Conservation (phyloP, 2,888 invertebrate genomes). For the Slavum lentiscoides region DNA sequence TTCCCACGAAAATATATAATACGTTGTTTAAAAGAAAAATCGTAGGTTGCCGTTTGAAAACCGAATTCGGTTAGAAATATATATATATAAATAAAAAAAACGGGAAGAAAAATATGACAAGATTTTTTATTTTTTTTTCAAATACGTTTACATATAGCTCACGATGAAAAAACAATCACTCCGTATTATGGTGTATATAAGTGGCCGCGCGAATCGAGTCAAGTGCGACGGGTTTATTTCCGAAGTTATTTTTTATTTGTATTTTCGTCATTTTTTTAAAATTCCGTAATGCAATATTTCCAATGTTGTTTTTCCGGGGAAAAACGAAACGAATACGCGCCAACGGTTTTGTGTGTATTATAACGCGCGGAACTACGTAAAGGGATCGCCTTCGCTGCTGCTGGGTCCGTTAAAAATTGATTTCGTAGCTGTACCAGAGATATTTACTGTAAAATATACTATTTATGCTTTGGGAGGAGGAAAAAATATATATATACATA, state of each 20-base stretch:
- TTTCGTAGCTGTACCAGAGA: not conserved
- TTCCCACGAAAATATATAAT: not conserved
- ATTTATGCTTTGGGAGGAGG: not conserved
- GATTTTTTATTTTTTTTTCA: too few relatives aligned
- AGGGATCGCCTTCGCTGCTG: too few relatives aligned
- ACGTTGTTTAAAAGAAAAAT: too few relatives aligned
- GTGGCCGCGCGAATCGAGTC: not conserved
- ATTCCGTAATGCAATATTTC: not conserved
- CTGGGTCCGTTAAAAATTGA: not conserved
- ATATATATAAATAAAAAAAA: too few relatives aligned
- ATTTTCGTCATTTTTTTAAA: not conserved
- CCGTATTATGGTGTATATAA: not conserved
- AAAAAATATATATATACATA: not conserved
- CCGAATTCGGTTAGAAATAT: too few relatives aligned
- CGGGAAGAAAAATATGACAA: too few relatives aligned
- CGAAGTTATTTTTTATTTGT: too few relatives aligned
- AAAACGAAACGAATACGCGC: not conserved
- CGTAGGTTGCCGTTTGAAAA: too few relatives aligned
- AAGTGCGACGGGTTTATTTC: too few relatives aligned
- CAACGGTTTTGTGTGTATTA: too few relatives aligned
- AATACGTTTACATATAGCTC: not conserved
- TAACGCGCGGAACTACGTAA: too few relatives aligned
- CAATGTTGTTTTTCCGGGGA: not conserved
- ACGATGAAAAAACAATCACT: not conserved
- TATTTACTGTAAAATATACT: constrained; percentile 2